phyloP scores from a whole-genome alignment of 1,140 invertebrate species.

The Thaumatotibia leucotreta region DNA sequence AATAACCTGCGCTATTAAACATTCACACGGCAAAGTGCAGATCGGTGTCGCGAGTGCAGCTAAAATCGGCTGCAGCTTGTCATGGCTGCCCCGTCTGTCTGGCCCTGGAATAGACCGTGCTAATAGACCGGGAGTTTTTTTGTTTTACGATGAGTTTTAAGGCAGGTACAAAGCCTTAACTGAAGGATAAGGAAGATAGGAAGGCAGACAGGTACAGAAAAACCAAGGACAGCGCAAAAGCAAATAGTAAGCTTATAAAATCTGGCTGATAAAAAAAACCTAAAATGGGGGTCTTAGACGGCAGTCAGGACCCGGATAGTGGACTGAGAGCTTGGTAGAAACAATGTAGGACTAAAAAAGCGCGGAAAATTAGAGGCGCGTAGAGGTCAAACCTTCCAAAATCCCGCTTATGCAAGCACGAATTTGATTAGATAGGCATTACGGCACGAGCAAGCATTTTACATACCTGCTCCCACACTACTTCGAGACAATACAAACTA shows the following conservation, averaged over 20 bases:
- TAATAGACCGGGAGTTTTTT: conserved; percentile 30
- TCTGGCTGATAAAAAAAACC: no score
- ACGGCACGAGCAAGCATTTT: neutral
- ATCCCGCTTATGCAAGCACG: no score
- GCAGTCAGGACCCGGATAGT: no score
- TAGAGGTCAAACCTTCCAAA: no score
- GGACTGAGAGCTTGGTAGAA: no score
- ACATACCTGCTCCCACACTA: conserved; percentile 17
- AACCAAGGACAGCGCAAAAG: no score
- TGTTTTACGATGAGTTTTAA: neutral
- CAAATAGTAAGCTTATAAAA: no score
- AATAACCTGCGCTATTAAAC: conserved; percentile 62
- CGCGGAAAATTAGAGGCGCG: conserved; percentile 2
- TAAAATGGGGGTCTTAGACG: no score
- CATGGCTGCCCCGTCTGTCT: conserved; percentile 37
- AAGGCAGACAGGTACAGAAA: no score
- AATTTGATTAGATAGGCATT: no score
- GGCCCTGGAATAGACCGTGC: conserved; percentile 51
- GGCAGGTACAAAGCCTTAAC: no score
- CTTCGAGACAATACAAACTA: conserved; percentile 28
- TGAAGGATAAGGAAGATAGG: no score
- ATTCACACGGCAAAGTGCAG: conserved; percentile 65
- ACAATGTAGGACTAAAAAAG: neutral
- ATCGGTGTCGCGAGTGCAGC: conserved; percentile 54
- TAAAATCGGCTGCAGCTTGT: conserved; percentile 37